These are phyloP conservation scores for Pristionchus japonicus DNA, from an alignment of 2,888 invertebrate genomes.

Conservation along the genomic window DNA sequence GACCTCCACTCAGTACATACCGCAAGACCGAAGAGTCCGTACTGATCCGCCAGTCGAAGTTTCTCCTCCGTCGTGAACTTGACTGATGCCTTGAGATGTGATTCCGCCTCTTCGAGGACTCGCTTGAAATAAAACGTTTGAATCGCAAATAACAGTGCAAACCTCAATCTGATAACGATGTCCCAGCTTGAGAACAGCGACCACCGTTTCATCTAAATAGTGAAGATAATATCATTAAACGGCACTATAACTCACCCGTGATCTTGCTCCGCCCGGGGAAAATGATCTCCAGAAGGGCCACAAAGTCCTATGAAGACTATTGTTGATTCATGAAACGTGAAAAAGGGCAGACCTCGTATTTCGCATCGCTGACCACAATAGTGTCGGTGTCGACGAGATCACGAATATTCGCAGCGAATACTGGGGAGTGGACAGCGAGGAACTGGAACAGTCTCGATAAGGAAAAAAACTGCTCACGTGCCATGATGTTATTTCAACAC, in stretches of 20 bases:
- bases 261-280: neutral
- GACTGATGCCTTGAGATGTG: neutral
- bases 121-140: neutral
- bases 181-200: neutral
- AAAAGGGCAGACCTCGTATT: neutral
- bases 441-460: too few relatives aligned
- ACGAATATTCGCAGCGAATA: neutral
- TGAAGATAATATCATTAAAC: too few relatives aligned
- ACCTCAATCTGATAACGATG: neutral
- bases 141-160: neutral
- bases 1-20: neutral
- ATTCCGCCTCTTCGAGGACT: neutral
- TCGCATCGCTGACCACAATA: neutral
- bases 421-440: neutral
- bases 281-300: neutral
- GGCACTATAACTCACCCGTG: neutral
- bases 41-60: neutral
- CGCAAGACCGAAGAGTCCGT: neutral
- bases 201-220: neutral
- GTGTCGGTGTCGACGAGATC: neutral
- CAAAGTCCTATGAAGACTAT: neutral
- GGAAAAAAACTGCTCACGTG: too few relatives aligned
- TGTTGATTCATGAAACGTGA: neutral
- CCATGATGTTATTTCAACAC: too few relatives aligned
- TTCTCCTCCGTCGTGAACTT: neutral